Evolutionary conservation across 2,113 vertebrate genomes (phyloP).

Genomic region (Antigone vipio): DNA sequence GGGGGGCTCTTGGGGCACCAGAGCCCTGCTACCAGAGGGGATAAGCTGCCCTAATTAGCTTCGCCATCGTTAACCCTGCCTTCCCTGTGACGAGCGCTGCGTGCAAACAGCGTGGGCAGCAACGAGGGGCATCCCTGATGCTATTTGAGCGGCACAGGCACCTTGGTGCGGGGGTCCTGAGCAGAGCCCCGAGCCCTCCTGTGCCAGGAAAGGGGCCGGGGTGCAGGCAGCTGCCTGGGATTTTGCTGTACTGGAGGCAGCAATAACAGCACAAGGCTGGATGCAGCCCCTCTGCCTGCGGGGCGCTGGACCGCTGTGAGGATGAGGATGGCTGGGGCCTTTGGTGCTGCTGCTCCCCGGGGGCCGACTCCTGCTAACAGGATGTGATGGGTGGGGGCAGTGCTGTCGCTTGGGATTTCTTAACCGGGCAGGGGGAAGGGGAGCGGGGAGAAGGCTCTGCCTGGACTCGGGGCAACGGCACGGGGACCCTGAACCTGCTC

Average conservation of each 20-base stretch:
- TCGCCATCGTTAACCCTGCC: neutral
- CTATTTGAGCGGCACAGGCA: rapidly evolving
- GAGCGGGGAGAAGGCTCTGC: neutral
- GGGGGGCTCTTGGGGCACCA: neutral
- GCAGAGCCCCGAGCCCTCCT: neutral
- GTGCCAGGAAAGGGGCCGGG: neutral
- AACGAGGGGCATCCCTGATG: rapidly evolving
- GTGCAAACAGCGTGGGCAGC: neutral
- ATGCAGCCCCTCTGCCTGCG: neutral
- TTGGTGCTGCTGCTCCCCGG: neutral
- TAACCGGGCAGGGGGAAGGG: neutral
- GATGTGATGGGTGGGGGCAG: conserved; percentile 2
- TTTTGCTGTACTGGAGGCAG: neutral
- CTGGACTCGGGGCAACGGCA: rapidly evolving
- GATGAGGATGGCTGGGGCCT: neutral
- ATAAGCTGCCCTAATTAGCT: conserved; percentile 24
- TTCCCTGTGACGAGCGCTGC: neutral
- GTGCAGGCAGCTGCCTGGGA: neutral
- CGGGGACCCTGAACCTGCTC: neutral
- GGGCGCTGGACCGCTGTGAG: neutral
- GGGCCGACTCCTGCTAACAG: neutral
- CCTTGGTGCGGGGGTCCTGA: neutral
- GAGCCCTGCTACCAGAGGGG: neutral
- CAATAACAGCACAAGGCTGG: neutral
- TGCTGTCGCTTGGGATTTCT: conserved; percentile 20